Percentiles rank a stretch among this genome's conserved stretches.
Evolutionary conservation across 2,797 vertebrate genomes (phyloP).

Genomic region (Urosaurus nigricauda): DNA sequence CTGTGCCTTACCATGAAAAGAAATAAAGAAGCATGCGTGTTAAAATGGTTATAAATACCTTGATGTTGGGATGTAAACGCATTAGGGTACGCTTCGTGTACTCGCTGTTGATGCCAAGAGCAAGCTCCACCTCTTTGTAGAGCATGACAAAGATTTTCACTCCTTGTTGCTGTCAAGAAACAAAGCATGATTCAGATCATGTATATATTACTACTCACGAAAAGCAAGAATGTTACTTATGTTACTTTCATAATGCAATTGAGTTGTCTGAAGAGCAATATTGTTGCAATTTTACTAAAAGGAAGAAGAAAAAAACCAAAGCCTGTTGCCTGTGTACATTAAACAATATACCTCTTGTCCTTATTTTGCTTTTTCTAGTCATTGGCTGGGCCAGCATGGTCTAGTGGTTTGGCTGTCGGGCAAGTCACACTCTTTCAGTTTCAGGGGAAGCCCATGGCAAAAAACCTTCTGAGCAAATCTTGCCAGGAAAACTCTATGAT

Average conservation of each 20-base stretch:
- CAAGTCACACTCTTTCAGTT: too few species aligned
- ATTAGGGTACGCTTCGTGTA: constrained; percentile 93
- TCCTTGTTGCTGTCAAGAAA: constrained; percentile 89
- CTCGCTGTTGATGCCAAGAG: constrained; percentile 95
- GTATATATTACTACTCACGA: not conserved
- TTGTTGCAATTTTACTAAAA: not conserved
- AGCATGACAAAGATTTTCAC: constrained; percentile 94
- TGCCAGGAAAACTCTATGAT: too few species aligned
- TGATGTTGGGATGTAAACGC: constrained; percentile 92
- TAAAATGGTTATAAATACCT: constrained; percentile 79
- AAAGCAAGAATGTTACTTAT: not conserved
- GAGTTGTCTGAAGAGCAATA: not conserved
- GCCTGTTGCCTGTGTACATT: not conserved
- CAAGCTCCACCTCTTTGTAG: constrained; percentile 96
- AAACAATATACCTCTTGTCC: not conserved
- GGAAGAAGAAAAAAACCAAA: not conserved
- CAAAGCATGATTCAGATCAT: constrained; percentile 13
- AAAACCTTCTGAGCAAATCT: too few species aligned
- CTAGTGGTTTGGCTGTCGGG: too few species aligned
- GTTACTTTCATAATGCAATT: not conserved
- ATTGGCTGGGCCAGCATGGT: not conserved
- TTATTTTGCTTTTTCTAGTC: not conserved
- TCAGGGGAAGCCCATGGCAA: too few species aligned
- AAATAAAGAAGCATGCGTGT: not conserved
- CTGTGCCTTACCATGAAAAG: not conserved